These are phyloP conservation scores for Scopus umbretta DNA, from an alignment of 2,113 vertebrate genomes.

Conservation along the genomic window DNA sequence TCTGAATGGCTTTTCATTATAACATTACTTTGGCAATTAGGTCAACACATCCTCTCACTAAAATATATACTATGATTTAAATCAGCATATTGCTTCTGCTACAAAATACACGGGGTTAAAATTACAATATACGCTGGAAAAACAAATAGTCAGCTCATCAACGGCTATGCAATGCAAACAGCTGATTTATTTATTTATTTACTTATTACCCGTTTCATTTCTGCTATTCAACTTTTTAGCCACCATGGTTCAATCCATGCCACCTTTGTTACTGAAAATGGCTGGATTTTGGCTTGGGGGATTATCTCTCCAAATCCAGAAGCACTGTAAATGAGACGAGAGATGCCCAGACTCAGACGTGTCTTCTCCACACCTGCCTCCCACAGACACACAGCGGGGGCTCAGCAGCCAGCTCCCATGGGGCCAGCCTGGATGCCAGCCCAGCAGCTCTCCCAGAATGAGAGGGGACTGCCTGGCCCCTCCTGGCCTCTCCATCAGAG, in stretches of 20 bases:
- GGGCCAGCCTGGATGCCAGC: background rate
- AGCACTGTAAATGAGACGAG: background rate
- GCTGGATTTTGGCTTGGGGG: background rate
- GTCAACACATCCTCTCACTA: background rate
- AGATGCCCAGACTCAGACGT: background rate
- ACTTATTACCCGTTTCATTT: background rate
- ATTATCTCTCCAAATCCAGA: background rate
- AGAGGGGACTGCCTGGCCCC: background rate
- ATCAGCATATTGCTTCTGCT: background rate
- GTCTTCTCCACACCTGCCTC: background rate
- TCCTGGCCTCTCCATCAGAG: background rate
- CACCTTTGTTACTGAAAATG: background rate
- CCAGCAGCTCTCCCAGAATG: background rate
- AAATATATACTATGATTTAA: background rate
- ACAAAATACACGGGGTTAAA: background rate
- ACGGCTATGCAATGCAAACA: background rate
- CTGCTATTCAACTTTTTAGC: background rate
- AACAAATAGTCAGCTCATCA: background rate
- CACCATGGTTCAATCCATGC: background rate
- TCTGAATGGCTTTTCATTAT: slow-evolving; percentile 4
- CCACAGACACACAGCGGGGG: background rate
- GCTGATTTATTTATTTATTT: background rate
- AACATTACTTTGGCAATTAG: background rate
- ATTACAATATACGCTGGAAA: background rate
- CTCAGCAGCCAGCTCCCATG: background rate